Evolutionary conservation across 2,888 invertebrate genomes (phyloP), one percentile per base, ranked within the genome.

Genomic region (Pherbina coryleti): DNA sequence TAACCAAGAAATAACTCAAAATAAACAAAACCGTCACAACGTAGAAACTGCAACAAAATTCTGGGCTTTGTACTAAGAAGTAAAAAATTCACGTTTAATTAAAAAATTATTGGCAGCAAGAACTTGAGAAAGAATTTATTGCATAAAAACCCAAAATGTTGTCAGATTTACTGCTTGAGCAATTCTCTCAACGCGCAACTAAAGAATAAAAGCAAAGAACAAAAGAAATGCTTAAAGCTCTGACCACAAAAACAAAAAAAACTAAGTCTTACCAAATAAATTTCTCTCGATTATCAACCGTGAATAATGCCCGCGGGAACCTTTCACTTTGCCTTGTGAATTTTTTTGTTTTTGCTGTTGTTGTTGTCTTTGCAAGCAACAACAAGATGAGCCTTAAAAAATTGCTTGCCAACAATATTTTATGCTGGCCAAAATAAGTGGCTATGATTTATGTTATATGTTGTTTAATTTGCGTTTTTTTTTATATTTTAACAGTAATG

Each of bases 261-360:
- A 5, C 9, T 25, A 25, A 60, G 5, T 4, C 44, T 44, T 11
- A 1, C 44, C 31, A 64, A 64, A 64, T 34, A 64, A 64, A 64
- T 64, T 64, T 64, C 64, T 34, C 64, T 31, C 34, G 64, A 34
- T 34, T 5, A 71, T 71, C 55, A 55, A 19, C 71, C 17, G 67
- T 49, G 49, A 19, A 69, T 49, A 19, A 69, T 28, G 67, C 22
- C 3, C 34, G 66, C 69, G 55, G 22, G 25, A 71, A 71, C 71
- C 71, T 71, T 71, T 71, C 71, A 55, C 71, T 71, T 55, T 55
- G 53, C 44, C 8, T 7, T 25, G 19, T 19, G 3, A 19, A 49
- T 37, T 37, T 25, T 37, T 37, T 37, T 37, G 3, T 37, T 4
- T 37, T 67, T 44, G 49, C 25, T 22, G 5, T 17, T 7, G 11